Base-by-base conservation (phyloP, 1,140 invertebrate genomes). In the Procambarus virginalis region DNA sequence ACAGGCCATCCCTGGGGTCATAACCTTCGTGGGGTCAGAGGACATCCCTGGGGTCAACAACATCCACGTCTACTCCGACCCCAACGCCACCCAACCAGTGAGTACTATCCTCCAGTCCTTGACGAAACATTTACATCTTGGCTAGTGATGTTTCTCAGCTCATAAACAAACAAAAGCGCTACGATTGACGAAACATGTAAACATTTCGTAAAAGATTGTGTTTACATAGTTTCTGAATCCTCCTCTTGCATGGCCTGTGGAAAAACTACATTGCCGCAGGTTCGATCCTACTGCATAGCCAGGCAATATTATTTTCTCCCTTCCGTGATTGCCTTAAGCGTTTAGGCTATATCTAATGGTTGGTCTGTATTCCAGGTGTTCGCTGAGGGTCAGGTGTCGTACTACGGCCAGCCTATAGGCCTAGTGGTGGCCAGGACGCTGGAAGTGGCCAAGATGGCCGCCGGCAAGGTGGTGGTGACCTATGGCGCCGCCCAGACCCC, bases 351-450 rank as follows among this genome's bases (percentile, higher is more conserved):
- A 58, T 58, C 6, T 6, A 2, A 58, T 9, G 12, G 34, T 51
- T 79, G 2, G 22, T 51, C 2, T 51, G n/a, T 51, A 3, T 20
- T 20, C 0, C 81, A 75, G 68, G 14, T 76, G 4, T 82, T 70
- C n/a, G n/a, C 76, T 14, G 4, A 46, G 3, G 93, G 94, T 3
- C 93, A 94, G 78, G 94, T 97, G 0, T 93, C 93, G 2, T 96
- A 95, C 93, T 96, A 96, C 79, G 94, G 94, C 8, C 94, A 95
- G 87, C 91, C 94, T 6, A 45, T 95, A 8, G 94, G 94, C 46
- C 77, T 95, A 17, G 93, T 95, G 49, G 92, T 95, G 5, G 94
- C 94, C 8, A 92, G 92, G 46, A 86, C 76, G 20, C 89, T 94
- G 93, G 94, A 94, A 8, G 90, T 92, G 22, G 95, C 94, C 8